Percentiles rank a stretch among this genome's conserved stretches.
Conservation (phyloP, 2,888 invertebrate species). For the Napeogenes sylphis region DNA sequence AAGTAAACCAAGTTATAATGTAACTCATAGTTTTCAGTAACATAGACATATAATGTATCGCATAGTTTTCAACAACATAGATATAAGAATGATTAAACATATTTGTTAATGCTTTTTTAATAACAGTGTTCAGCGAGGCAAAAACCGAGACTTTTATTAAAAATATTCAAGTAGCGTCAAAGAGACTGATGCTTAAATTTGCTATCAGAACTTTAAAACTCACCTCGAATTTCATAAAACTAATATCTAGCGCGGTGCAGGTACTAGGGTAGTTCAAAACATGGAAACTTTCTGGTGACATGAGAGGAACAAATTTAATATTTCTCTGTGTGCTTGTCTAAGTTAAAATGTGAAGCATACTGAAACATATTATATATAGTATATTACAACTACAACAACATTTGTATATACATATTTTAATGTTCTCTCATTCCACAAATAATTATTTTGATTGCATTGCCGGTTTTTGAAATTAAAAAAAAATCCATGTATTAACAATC, state of each 20-base stretch:
- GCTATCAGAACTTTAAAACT: conserved; percentile 45
- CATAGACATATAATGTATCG: no score
- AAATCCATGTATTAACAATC: no score
- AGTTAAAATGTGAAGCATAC: conserved; percentile 31
- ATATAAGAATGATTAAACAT: no score
- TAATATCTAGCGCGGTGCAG: conserved; percentile 56
- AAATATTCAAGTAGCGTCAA: conserved; percentile 31
- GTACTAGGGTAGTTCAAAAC: conserved; percentile 56
- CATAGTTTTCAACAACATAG: no score
- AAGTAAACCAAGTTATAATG: no score
- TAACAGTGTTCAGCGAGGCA: no score
- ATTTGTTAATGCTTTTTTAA: no score
- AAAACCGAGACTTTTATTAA: not conserved
- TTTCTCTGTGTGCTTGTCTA: conserved; percentile 42
- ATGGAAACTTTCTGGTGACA: conserved; percentile 61
- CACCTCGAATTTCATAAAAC: conserved; percentile 57
- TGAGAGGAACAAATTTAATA: conserved; percentile 65
- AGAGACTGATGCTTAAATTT: conserved; percentile 47
- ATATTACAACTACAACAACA: not conserved
- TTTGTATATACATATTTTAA: no score
- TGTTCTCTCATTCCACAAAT: no score
- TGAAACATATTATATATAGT: not conserved
- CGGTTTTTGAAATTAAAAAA: no score
- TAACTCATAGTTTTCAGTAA: no score
- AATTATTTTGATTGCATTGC: no score